Percentiles rank a stretch among this genome's conserved stretches.
Evolutionary conservation across 2,888 invertebrate species (phyloP).

Genomic region (Acleris holmiana): DNA sequence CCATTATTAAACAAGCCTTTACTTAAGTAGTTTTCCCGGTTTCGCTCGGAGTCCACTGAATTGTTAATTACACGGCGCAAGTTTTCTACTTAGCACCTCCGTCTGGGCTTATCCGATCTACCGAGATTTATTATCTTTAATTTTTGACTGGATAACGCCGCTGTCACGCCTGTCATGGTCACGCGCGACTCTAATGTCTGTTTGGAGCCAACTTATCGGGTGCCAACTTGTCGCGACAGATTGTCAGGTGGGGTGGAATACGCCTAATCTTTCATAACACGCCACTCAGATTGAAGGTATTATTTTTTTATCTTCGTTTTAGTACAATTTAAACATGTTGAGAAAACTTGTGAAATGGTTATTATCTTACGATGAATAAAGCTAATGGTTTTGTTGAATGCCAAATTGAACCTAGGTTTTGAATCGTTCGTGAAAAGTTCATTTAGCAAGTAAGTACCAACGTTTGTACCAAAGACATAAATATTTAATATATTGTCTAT

Average conservation of each 20-base stretch:
- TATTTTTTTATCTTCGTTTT: too few relatives aligned
- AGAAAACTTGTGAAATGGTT: too few relatives aligned
- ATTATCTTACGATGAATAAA: too few relatives aligned
- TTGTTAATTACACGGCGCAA: conserved; percentile 75
- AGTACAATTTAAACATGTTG: too few relatives aligned
- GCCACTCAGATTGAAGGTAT: neutral
- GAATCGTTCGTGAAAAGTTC: too few relatives aligned
- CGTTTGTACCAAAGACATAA: too few relatives aligned
- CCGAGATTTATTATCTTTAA: conserved; percentile 63
- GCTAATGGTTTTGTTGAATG: too few relatives aligned
- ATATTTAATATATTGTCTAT: too few relatives aligned
- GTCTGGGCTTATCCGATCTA: conserved; percentile 64
- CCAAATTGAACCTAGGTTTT: too few relatives aligned
- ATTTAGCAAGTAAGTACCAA: too few relatives aligned
- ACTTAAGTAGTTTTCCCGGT: conserved; percentile 65
- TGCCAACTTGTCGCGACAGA: conserved; percentile 31
- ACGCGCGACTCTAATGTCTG: conserved; percentile 43
- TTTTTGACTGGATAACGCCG: conserved; percentile 50
- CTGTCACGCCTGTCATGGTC: conserved; percentile 43
- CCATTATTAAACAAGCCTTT: conserved; percentile 52
- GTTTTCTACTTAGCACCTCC: conserved; percentile 74
- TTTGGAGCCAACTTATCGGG: conserved; percentile 28
- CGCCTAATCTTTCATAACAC: neutral
- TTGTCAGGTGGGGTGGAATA: conserved; percentile 16
- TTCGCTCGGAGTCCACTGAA: conserved; percentile 64